Percentiles rank a stretch among this genome's conserved stretches.
Evolutionary conservation across 2,113 vertebrate species (phyloP).

Genomic region (Furnarius figulus): DNA sequence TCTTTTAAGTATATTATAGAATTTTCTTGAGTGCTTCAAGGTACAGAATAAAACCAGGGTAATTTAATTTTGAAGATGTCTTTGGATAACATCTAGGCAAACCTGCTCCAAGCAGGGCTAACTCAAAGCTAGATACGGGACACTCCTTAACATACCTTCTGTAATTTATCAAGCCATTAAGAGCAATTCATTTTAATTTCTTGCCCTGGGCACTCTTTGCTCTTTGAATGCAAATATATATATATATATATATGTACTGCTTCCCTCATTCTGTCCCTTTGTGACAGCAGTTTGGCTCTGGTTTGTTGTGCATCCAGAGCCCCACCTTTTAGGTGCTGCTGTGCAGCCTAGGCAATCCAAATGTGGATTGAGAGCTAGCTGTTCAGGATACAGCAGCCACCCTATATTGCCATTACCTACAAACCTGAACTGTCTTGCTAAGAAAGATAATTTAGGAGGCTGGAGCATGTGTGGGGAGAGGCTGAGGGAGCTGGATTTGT

Average conservation of each 20-base stretch:
- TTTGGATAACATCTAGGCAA: not conserved
- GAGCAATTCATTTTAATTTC: not conserved
- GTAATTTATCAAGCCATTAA: not conserved
- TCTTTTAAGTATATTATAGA: not conserved
- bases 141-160: not conserved
- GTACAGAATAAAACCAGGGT: not conserved
- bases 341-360: not conserved
- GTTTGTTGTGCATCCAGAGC: not conserved
- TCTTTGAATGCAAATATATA: not conserved
- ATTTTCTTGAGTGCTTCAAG: not conserved
- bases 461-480: not conserved
- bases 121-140: not conserved
- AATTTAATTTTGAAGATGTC: not conserved
- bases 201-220: not conserved
- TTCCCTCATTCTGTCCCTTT: not conserved
- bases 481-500: not conserved
- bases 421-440: not conserved
- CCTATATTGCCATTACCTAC: not conserved
- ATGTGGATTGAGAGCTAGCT: not conserved
- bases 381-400: not conserved
- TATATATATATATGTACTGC: no score
- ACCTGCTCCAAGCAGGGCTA: not conserved
- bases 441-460: not conserved
- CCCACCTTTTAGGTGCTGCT: not conserved
- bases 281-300: not conserved